Evolutionary conservation across 2,797 vertebrate genomes (phyloP), one percentile per base, ranked within the genome.

Genomic region (Eulemur albifrons): DNA sequence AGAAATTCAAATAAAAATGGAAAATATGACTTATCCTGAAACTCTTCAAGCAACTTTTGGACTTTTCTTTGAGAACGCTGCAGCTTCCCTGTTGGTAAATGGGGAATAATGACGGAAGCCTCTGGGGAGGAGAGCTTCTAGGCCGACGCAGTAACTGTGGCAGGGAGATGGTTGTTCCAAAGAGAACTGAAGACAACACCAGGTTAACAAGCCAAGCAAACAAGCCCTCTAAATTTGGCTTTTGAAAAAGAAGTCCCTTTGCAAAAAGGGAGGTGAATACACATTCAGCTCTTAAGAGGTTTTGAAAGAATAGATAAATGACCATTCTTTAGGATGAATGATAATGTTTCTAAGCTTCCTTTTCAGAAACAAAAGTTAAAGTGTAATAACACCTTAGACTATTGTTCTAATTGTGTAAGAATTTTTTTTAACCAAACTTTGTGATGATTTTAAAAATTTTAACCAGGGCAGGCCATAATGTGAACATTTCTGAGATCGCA

Each of bases 1-100:
- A 90, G 40, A 96, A 94, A 96, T 81, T 61, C 52, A 48, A 86
- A 92, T 87, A 79, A 84, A 96, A 97, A 82, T 95, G 92, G 96
- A 95, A 97, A 96, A 70, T 93, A 79, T 96, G 90, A 96, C 80
- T 83, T 95, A 45, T 8, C 18, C 12, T 81, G 82, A 82, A 97
- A 48, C 59, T 81, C 32, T 65, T 75, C 15, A 63, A 91, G 80
- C 43, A 67, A 70, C 8, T 88, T 77, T 85, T 75, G 69, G 82
- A 54, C 21, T 57, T 93, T 72, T 84, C 65, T 94, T 45, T 59
- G 76, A 77, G 48, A 95, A 82, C 54, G 50, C 38, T 35, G 76
- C 23, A 54, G 67, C 67, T 91, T 90, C 83, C 57, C 67, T n/a
- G 4, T 43, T 70, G 69, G 57, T 93, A 82, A 75, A 89, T 79